Evolutionary conservation across 2,888 invertebrate species (phyloP).

Genomic region (Argyresthia albistria): DNA sequence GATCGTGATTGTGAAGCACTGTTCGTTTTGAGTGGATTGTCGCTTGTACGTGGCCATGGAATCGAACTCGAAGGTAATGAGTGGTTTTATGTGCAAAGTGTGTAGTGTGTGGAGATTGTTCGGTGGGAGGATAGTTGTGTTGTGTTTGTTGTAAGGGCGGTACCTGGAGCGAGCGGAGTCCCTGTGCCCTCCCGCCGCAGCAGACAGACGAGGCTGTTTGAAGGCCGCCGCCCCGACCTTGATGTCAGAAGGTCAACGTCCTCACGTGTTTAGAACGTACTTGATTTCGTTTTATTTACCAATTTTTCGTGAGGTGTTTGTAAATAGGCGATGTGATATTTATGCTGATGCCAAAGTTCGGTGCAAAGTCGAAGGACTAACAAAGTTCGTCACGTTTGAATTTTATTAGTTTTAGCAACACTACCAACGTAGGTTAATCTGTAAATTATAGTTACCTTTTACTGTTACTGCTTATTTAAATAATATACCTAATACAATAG

Average conservation of each 20-base stretch:
- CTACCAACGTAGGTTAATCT: too few species aligned
- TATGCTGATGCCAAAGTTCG: too few species aligned
- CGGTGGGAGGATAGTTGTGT: conserved; percentile 24
- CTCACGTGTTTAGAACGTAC: conserved; percentile 48
- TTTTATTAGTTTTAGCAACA: too few species aligned
- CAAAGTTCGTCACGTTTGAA: too few species aligned
- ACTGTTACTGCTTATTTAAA: too few species aligned
- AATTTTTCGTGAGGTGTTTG: not conserved
- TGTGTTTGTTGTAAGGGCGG: not conserved
- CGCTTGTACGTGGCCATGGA: conserved; percentile 60
- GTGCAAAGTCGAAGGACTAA: too few species aligned
- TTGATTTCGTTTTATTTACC: not conserved
- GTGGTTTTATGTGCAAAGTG: conserved; percentile 23
- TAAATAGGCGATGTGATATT: too few species aligned
- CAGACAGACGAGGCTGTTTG: conserved; percentile 53
- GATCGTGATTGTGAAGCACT: conserved; percentile 25
- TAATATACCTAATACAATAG: too few species aligned
- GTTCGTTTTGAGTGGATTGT: conserved; percentile 37
- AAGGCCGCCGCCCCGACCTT: conserved; percentile 70
- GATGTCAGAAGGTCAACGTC: conserved; percentile 65
- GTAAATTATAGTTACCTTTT: too few species aligned
- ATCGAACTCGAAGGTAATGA: conserved; percentile 36
- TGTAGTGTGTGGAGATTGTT: conserved; percentile 15
- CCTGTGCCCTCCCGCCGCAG: not conserved
- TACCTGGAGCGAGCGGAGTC: conserved; percentile 26